These are phyloP conservation scores for Harpagoxenus sublaevis DNA, from an alignment of 2,888 invertebrate species.

Conservation along the genomic window DNA sequence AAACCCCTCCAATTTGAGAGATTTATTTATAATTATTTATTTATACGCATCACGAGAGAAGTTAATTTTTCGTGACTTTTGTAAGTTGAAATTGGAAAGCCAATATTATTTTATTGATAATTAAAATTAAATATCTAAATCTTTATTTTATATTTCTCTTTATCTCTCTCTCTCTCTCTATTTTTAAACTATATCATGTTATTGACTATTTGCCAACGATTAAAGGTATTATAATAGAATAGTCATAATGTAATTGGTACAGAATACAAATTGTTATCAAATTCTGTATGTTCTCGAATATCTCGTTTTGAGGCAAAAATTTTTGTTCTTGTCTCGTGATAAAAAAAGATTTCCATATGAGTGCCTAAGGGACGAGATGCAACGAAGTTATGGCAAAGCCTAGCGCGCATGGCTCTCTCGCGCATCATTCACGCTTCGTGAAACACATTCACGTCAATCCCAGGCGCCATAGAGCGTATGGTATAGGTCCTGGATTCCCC, in stretches of 20 bases:
- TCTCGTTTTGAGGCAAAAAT: background rate
- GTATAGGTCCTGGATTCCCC: slow-evolving; percentile 63
- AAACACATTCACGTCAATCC: slow-evolving; percentile 77
- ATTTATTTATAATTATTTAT: background rate
- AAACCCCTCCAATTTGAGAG: too few relatives aligned
- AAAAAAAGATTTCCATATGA: background rate
- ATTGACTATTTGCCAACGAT: background rate
- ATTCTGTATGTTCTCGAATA: background rate
- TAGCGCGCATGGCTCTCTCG: slow-evolving; percentile 64
- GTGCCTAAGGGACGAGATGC: slow-evolving; percentile 7
- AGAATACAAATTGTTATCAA: background rate
- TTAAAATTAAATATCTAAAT: background rate
- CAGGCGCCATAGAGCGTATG: slow-evolving; percentile 65
- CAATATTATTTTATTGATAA: background rate
- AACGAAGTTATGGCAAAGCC: slow-evolving; percentile 70
- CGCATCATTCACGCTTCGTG: slow-evolving; percentile 71
- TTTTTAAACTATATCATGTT: background rate
- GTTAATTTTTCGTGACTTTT: background rate
- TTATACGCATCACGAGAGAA: background rate
- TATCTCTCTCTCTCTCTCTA: background rate
- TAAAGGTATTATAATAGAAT: background rate
- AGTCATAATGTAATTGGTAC: background rate
- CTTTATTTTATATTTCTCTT: background rate
- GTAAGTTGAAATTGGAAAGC: background rate
- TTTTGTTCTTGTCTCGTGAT: background rate